Evolutionary conservation across 2,888 invertebrate genomes (phyloP), one percentile per base, ranked within the genome.

Genomic region (Metallyticus violacea): DNA sequence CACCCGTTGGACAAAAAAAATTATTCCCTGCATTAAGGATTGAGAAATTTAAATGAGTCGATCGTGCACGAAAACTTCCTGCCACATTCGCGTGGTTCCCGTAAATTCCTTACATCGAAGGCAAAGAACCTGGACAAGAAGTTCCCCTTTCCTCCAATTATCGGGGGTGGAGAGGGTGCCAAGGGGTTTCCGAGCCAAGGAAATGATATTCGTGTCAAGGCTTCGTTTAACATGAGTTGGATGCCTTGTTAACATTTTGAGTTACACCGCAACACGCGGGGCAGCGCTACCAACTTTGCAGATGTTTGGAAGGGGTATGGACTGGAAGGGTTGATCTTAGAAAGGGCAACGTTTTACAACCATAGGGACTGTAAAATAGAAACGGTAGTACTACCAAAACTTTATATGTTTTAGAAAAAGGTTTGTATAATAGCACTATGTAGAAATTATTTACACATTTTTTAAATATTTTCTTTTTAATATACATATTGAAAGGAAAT

Each of bases 221-320:
- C 26, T 83, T 83, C 77, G 28, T 83, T 77, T 81, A 82, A 86
- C 86, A 82, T 30, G 78, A 30, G 82, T 86, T 82, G 81, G 86
- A 81, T 40, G 86, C 78, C 77, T 82, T 86, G 86, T 86, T 86
- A 86, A 86, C 86, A 82, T 86, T 86, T 30, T 86, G 86, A 86
- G 81, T 77, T 25, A 82, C 86, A 86, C 62, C 85, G 27, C 85
- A 77, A 77, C 27, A n/a, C 77, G 40, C 40, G 40, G 40, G 40
- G 76, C 83, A 22, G 76, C 26, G n/a, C 76, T 76, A 76, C 76
- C 25, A 83, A 62, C 27, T 27, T 76, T 27, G 22, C 30, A 26
- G 62, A 25, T 62, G 40, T 62, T 2, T 26, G 22, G 80, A n/a
- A 26, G 27, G 6, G 26, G 15, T 22, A 15, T 6, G 78, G 6